Evolutionary conservation across 35 echinoderm and acorn worm genomes (phyloP).

Genomic region (Heliocidaris erythrogramma): DNA sequence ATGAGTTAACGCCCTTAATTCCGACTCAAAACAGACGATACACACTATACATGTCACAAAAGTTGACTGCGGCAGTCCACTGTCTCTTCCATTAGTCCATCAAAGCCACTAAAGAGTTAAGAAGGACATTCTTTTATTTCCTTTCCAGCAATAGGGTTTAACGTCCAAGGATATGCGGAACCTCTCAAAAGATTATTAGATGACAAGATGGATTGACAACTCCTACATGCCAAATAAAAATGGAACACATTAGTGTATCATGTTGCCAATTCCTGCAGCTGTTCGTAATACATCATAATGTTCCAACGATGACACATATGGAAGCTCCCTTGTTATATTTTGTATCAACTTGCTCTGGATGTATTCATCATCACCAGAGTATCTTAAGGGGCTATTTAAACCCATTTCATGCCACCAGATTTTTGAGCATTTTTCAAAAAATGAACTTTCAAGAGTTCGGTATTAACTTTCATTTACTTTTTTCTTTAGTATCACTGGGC

Average conservation of each 20-base stretch:
- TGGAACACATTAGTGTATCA: neutral
- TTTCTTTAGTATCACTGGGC: no score
- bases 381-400: neutral
- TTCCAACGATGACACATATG: neutral
- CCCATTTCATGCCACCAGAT: no score
- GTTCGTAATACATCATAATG: neutral
- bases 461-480: no score
- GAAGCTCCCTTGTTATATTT: neutral
- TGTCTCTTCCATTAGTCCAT: no score
- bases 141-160: neutral
- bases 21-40: no score
- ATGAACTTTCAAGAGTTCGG: no score
- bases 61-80: no score
- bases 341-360: neutral
- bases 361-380: neutral
- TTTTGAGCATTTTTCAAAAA: no score
- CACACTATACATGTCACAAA: no score
- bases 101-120: neutral
- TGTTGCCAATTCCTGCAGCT: neutral
- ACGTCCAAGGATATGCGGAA: neutral
- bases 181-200: neutral
- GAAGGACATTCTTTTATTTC: neutral
- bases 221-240: neutral
- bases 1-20: no score
- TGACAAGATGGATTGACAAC: neutral